Base-by-base conservation (phyloP, 2,888 invertebrate species). In the Dasypogon diadema region DNA sequence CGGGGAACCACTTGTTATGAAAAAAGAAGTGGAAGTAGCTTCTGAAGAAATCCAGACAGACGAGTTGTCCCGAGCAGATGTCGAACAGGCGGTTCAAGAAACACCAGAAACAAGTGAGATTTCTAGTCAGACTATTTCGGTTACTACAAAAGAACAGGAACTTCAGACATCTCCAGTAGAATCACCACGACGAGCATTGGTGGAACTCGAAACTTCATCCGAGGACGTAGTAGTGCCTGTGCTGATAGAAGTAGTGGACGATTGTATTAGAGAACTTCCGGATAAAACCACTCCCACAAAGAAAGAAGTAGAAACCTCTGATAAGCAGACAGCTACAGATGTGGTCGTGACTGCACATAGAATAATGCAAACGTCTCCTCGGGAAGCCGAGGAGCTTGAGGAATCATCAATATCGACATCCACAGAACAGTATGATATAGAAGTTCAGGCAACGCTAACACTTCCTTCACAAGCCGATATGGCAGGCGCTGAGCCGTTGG, bases 401-500 rank as follows among this genome's bases (percentile, higher is more conserved):
- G 83, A 83, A 3, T 79, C 78, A 2, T 84, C 84, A 0, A 81
- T 81, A 0, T 74, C 81, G 2, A 81, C 81, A 1, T 82, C 82
- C 0, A 77, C 78, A 6, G 83, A 84, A 0, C 88, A 79, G 88
- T 85, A 83, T 60, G 84, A 84, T 65, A 77, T 85, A 30, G 83
- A 85, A 79, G 83, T 86, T 26, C 81, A 91, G 84, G 92, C 92
- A 12, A 89, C 90, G 24, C 90, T 92, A 2, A 88, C 90, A 78
- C 83, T 88, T 14, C 85, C 87, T 8, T 85, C 87, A 37, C 89
- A 89, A 68, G 88, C 89, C 0, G 88, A 91, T 76, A 76, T 81
- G 42, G 83, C 83, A 1, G 76, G 82, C 22, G 79, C 79, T 4
- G 77, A 85, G 65, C 83, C 83, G 0, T 77, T 83, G 1, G 72